A percentile compares a stretch with the other conserved stretches of the same genome.
Evolutionary conservation across 2,888 invertebrate species (phyloP).

Genomic region (Apocheima hispidaria): DNA sequence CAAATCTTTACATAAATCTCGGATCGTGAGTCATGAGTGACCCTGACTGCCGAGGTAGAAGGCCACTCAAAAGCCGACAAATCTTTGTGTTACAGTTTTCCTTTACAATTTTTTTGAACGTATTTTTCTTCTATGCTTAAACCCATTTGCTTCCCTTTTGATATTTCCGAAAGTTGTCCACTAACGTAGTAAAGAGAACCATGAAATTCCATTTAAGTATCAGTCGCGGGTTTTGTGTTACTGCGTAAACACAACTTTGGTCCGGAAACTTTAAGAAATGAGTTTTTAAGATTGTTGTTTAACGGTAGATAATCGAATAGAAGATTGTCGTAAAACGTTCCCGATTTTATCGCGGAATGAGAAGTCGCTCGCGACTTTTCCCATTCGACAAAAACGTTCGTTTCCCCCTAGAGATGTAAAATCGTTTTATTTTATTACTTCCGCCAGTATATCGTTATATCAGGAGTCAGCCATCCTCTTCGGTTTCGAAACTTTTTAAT

Average conservation of each 20-base stretch:
- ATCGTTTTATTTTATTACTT: conserved; percentile 86
- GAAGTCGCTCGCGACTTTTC: conserved; percentile 84
- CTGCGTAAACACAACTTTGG: conserved; percentile 47
- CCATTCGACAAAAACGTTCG: conserved; percentile 84
- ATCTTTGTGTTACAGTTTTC: conserved; percentile 21
- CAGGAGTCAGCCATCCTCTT: conserved; percentile 69
- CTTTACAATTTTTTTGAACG: conserved; percentile 6
- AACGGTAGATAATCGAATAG: conserved; percentile 83
- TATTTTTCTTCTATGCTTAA: background rate
- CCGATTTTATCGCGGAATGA: conserved; percentile 85
- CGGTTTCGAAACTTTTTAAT: conserved; percentile 67
- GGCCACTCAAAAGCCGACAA: conserved; percentile 31
- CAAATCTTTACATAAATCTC: conserved; percentile 62
- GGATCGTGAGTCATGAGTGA: conserved; percentile 35
- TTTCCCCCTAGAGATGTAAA: conserved; percentile 84
- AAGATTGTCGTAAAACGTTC: conserved; percentile 85
- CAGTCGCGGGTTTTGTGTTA: conserved; percentile 25
- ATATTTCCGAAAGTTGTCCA: conserved; percentile 7
- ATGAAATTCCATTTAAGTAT: conserved; percentile 24
- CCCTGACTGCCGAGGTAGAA: conserved; percentile 22
- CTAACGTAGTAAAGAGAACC: conserved; percentile 11
- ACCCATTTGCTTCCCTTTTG: conserved; percentile 6
- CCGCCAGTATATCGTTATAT: conserved; percentile 83
- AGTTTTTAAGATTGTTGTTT: conserved; percentile 80
- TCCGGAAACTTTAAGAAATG: conserved; percentile 61